Evolutionary conservation across 2,888 invertebrate genomes (phyloP).

Genomic region (Augochlorella aurata): DNA sequence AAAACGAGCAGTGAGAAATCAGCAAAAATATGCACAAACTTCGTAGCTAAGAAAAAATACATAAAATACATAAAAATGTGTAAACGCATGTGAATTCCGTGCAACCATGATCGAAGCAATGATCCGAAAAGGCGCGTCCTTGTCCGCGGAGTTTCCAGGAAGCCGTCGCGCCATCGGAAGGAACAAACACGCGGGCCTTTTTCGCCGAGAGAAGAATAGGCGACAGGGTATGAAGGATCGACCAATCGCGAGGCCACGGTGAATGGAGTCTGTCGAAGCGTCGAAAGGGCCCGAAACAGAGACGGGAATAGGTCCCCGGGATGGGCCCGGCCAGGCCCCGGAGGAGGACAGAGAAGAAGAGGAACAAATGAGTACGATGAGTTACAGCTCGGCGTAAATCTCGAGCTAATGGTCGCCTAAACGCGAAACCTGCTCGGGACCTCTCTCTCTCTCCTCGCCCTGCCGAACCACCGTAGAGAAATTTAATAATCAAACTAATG

Average conservation of each 20-base stretch:
- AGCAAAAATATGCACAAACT: too few species aligned
- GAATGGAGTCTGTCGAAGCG: constrained; percentile 70
- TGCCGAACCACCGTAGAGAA: constrained; percentile 72
- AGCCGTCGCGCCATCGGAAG: constrained; percentile 1
- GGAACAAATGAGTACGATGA: constrained; percentile 81
- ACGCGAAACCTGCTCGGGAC: constrained; percentile 79
- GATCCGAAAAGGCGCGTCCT: background rate
- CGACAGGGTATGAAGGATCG: constrained; percentile 60
- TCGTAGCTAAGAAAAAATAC: too few species aligned
- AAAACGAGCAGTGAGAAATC: too few species aligned
- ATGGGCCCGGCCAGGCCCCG: constrained; percentile 10
- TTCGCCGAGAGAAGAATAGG: constrained; percentile 43
- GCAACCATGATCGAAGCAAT: background rate
- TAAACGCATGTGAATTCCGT: too few species aligned
- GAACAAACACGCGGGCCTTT: background rate
- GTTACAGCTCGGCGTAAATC: constrained; percentile 82
- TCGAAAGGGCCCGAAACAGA: constrained; percentile 58
- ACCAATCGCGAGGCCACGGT: constrained; percentile 64
- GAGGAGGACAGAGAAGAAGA: constrained; percentile 64
- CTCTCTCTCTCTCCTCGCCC: background rate
- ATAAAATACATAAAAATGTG: too few species aligned
- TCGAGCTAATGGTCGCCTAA: constrained; percentile 81
- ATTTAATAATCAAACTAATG: constrained; percentile 82
- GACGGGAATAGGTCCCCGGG: constrained; percentile 43
- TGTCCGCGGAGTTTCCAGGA: constrained; percentile 23